Percentiles rank a stretch among this genome's conserved stretches.
These are phyloP conservation scores for Rhodophaea formosa DNA, from an alignment of 2,888 invertebrate species.

Conservation along the genomic window DNA sequence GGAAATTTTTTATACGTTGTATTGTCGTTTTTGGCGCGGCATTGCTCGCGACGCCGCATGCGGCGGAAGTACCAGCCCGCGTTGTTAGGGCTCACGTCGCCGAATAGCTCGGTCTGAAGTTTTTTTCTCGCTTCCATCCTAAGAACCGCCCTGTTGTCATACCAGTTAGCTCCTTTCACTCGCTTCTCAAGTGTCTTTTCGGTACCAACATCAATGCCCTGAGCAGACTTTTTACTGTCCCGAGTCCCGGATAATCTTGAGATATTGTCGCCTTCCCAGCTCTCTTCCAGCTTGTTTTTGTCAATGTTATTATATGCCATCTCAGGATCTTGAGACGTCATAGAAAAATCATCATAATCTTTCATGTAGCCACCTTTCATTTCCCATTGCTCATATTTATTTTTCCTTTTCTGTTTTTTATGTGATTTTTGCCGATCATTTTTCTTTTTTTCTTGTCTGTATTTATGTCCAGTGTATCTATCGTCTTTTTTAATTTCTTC, in stretches of 20 bases:
- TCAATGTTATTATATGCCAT: slow-evolving; percentile 39
- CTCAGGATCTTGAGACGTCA: slow-evolving; percentile 49
- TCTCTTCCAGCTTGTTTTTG: slow-evolving; percentile 25
- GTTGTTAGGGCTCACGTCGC: slow-evolving; percentile 52
- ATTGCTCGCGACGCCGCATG: slow-evolving; percentile 71
- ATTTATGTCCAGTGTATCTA: slow-evolving; percentile 55
- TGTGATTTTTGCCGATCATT: slow-evolving; percentile 58
- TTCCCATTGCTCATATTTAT: slow-evolving; percentile 73
- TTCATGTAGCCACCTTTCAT: slow-evolving; percentile 68
- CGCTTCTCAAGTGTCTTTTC: slow-evolving; percentile 34
- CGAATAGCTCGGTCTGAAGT: slow-evolving; percentile 60
- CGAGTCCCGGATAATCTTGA: slow-evolving; percentile 39
- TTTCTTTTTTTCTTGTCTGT: slow-evolving; percentile 60
- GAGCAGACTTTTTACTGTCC: slow-evolving; percentile 16
- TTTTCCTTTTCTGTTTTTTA: slow-evolving; percentile 67
- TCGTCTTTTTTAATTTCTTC: slow-evolving; percentile 66
- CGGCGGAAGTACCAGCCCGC: slow-evolving; percentile 75
- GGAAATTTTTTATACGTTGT: slow-evolving; percentile 55
- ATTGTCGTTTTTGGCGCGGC: slow-evolving; percentile 63
- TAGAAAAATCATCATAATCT: slow-evolving; percentile 62
- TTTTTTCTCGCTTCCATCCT: slow-evolving; percentile 64
- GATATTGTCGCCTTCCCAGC: slow-evolving; percentile 22
- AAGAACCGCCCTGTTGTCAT: slow-evolving; percentile 56
- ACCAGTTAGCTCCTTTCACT: slow-evolving; percentile 43
- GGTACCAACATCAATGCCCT: slow-evolving; percentile 14